phyloP scores from a whole-genome alignment of 2,888 invertebrate genomes.

The Nowickia ferox region DNA sequence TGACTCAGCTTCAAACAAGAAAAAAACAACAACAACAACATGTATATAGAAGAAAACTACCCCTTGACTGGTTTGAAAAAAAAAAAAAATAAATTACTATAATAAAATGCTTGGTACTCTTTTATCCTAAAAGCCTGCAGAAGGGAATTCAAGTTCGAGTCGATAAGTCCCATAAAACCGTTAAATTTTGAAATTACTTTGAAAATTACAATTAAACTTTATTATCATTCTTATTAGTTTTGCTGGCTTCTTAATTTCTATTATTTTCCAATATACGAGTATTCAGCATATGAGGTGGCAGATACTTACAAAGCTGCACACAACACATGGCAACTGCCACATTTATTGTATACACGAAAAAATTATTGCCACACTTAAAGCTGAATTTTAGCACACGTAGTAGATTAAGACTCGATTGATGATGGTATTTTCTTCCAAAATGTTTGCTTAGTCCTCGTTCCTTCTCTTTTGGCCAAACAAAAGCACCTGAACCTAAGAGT shows the following conservation, averaged over 20 bases:
- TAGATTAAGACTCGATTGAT: conserved; percentile 50
- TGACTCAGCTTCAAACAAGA: too few species aligned
- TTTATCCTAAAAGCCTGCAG: not conserved
- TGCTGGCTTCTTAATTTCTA: conserved; percentile 8
- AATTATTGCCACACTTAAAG: conserved; percentile 60
- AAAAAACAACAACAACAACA: not conserved
- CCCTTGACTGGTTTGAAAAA: not conserved
- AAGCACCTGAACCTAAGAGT: conserved; percentile 58
- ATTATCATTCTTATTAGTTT: conserved; percentile 21
- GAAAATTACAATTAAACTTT: conserved; percentile 34
- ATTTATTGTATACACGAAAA: conserved; percentile 20
- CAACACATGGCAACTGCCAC: not conserved
- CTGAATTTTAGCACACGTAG: conserved; percentile 62
- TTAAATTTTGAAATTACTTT: conserved; percentile 20
- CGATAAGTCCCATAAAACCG: not conserved
- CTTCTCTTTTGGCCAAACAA: conserved; percentile 15
- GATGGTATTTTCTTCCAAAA: conserved; percentile 9
- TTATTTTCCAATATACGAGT: not conserved
- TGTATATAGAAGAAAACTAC: not conserved
- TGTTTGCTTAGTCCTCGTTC: conserved; percentile 7
- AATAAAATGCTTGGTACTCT: too few species aligned
- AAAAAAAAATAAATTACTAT: not conserved
- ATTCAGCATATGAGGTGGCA: not conserved
- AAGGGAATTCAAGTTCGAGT: not conserved
- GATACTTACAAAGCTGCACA: not conserved